Percentiles rank a stretch among this genome's conserved stretches.
Evolutionary conservation across 2,888 invertebrate genomes (phyloP).

Genomic region (Drosophila nr. fundita): DNA sequence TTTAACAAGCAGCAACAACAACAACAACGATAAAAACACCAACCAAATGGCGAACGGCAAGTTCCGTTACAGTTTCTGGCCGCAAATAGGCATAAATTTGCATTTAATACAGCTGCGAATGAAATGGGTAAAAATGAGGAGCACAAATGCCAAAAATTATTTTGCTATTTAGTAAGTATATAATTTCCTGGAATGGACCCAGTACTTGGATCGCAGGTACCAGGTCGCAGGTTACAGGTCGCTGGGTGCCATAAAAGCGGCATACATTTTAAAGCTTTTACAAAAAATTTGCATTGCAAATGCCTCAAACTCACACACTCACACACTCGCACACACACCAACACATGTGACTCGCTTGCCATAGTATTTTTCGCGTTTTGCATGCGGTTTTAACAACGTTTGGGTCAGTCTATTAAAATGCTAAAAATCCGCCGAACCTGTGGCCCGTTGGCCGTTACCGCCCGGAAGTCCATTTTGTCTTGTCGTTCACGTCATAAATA

Average conservation of each 20-base stretch:
- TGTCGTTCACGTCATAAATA: slow-evolving; percentile 81
- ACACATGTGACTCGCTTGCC: slow-evolving; percentile 9
- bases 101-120: slow-evolving; percentile 71
- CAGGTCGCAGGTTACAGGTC: slow-evolving; percentile 27
- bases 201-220: slow-evolving; percentile 15
- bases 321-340: slow-evolving; percentile 18
- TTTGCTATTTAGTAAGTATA: slow-evolving; percentile 80
- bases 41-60: slow-evolving; percentile 28
- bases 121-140: slow-evolving; percentile 47
- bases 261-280: slow-evolving; percentile 77
- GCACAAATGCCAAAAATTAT: slow-evolving; percentile 76
- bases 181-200: slow-evolving; percentile 63
- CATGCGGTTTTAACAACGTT: slow-evolving; percentile 73
- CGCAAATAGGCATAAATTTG: slow-evolving; percentile 79
- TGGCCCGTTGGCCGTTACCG: slow-evolving; percentile 8
- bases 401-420: slow-evolving; percentile 82
- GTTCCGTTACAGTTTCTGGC: slow-evolving; percentile 78
- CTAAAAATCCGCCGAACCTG: slow-evolving; percentile 55
- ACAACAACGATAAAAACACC: slow-evolving; percentile 6
- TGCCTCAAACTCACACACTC: slow-evolving; percentile 37
- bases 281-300: slow-evolving; percentile 78
- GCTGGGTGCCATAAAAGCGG: slow-evolving; percentile 79
- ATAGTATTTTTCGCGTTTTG: slow-evolving; percentile 71
- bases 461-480: slow-evolving; percentile 81
- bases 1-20: slow-evolving; percentile 65